Evolutionary conservation across 64 coral and sea anemone genomes (phyloP).

Genomic region (Montipora foliosa): DNA sequence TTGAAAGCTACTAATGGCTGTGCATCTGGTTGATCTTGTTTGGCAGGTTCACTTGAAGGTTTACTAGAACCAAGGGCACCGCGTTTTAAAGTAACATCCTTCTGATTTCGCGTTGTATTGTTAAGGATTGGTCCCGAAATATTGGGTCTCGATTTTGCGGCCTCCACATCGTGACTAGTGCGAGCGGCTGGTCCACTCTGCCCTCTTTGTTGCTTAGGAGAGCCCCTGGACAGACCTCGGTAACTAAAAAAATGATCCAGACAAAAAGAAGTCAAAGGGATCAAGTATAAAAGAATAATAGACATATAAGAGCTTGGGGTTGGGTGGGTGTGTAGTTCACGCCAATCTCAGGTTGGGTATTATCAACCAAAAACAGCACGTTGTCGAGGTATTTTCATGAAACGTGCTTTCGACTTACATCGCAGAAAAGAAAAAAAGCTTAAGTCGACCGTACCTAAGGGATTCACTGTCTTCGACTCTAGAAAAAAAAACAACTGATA

Average conservation of each 20-base stretch:
- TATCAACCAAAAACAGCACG: too few species aligned
- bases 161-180: neutral
- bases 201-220: conserved; percentile 29
- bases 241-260: conserved; percentile 20
- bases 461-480: too few species aligned
- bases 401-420: too few species aligned
- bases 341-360: too few species aligned
- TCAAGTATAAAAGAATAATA: too few species aligned
- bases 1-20: conserved; percentile 22
- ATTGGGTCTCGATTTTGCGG: conserved; percentile 21
- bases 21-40: neutral
- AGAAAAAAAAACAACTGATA: too few species aligned
- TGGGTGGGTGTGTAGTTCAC: too few species aligned
- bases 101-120: conserved; percentile 9
- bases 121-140: conserved; percentile 64
- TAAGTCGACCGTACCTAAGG: too few species aligned
- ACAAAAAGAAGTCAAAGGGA: neutral
- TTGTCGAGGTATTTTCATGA: too few species aligned
- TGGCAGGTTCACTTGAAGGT: neutral
- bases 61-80: neutral
- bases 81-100: conserved; percentile 2
- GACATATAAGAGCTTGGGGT: too few species aligned
- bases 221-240: conserved; percentile 31
- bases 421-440: too few species aligned
- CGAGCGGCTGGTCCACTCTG: neutral